These are phyloP conservation scores for Chaetura pelagica DNA, from an alignment of 2,113 vertebrate genomes.

Conservation along the genomic window DNA sequence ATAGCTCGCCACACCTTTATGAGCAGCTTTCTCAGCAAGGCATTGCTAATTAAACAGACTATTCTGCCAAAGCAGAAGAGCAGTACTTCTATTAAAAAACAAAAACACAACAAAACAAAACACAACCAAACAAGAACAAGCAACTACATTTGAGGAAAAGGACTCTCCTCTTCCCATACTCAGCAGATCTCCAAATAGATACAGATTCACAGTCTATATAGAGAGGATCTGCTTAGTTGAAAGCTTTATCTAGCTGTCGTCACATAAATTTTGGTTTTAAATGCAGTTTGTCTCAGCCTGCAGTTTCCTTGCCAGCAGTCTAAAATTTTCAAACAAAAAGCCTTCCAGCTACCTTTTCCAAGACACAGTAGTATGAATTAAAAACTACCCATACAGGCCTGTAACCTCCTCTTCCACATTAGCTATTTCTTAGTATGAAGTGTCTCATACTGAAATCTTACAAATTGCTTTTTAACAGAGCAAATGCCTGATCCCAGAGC, in stretches of 20 bases:
- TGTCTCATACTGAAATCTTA: background rate
- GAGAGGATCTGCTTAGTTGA: background rate
- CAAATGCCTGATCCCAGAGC: background rate
- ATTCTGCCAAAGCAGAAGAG: background rate
- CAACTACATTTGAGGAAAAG: background rate
- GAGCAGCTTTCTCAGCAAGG: background rate
- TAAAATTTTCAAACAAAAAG: slow-evolving; percentile 17
- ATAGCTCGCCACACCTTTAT: background rate
- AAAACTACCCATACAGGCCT: background rate
- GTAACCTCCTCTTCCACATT: background rate
- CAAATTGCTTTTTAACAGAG: background rate
- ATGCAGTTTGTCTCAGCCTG: background rate
- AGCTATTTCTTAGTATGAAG: background rate
- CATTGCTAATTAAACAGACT: background rate
- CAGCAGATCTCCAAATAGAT: background rate
- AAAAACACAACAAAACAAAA: background rate
- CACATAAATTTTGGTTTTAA: background rate
- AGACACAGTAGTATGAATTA: background rate
- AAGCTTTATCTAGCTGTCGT: background rate
- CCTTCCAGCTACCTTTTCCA: background rate
- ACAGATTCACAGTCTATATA: background rate
- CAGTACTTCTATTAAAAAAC: background rate
- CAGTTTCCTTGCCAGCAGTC: background rate
- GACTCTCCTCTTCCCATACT: background rate
- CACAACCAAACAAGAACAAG: too few relatives aligned